Base-by-base conservation (phyloP, 1,140 invertebrate species). In the Propsilocerus akamusi region DNA sequence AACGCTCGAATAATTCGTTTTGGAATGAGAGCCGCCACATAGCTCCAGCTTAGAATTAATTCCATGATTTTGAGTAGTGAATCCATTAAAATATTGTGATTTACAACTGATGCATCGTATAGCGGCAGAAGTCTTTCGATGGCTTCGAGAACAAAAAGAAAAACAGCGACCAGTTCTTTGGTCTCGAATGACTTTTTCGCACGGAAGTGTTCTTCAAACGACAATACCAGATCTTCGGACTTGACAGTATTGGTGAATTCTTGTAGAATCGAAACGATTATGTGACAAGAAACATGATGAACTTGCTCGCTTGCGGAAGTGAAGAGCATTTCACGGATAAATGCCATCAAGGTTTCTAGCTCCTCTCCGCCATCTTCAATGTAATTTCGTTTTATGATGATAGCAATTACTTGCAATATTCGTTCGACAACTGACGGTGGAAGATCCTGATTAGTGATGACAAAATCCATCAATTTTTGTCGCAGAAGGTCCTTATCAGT, bases 121-220 rank as follows among this genome's bases (percentile, higher is more conserved):
- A 51, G 56, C 55, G 64, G 61, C 14, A 63, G 54, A 25, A 66
- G 53, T 56, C 65, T 59, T 5, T 57, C 58, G 10, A 64, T 49
- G 20, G 65, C 53, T 46, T 56, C 55, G 4, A 67, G 25, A 50
- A 58, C 61, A 56, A 67, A 65, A 32, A 59, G 50, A 58, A 87
- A 84, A 49, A 87, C 83, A 49, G 72, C 68, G 54, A 76, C 76
- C 48, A 87, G 60, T 58, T 83, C 77, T 48, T 66, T 71, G 14
- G 63, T 70, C 69, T 88, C 81, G 72, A 88, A 88, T 49, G 77
- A 68, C 55, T 74, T 75, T 63, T 86, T 88, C 11, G 78, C 79
- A 57, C 73, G 75, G 50, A 77, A 75, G 63, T 87, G 83, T 26
- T 74, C 72, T 63, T 83, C 81, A 78, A 77, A 86, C 1, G 81